These are phyloP conservation scores for Pluvianellus socialis DNA, from an alignment of 2,113 vertebrate species.

Conservation along the genomic window DNA sequence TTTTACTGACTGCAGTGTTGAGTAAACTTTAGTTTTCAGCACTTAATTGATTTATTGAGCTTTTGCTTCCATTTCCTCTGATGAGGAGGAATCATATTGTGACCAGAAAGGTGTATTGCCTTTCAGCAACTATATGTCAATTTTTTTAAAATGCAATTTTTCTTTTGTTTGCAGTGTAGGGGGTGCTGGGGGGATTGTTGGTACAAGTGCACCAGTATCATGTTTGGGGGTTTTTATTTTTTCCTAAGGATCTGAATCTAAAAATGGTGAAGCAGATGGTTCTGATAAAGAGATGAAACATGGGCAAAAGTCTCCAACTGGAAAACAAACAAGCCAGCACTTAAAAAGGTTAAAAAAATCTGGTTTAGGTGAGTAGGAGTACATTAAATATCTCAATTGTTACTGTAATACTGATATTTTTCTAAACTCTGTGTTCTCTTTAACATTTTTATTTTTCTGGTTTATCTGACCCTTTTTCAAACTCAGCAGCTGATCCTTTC, in stretches of 20 bases:
- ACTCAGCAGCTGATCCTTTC: background rate
- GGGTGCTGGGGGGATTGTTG: background rate
- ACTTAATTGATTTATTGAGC: conserved; percentile 79
- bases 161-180: conserved; percentile 1
- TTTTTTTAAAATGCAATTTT: background rate
- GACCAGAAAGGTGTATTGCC: conserved; percentile 57
- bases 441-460: background rate
- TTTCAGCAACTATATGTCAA: conserved; percentile 42
- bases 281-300: conserved; percentile 88
- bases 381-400: conserved; percentile 18
- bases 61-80: conserved; percentile 67
- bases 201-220: conserved; percentile 55
- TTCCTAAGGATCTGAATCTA: conserved; percentile 83
- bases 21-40: conserved; percentile 72
- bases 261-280: conserved; percentile 86
- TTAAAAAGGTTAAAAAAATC: conserved; percentile 88
- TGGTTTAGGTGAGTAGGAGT: conserved; percentile 82
- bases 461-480: background rate
- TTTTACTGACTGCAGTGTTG: conserved; percentile 72
- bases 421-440: background rate
- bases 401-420: background rate
- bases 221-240: conserved; percentile 57
- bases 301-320: conserved; percentile 83
- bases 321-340: conserved; percentile 85
- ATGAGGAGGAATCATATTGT: conserved; percentile 54